A percentile compares a stretch with the other conserved stretches of the same genome.
These are phyloP conservation scores for Lordiphosa fenestrarum DNA, from an alignment of 2,888 invertebrate species.

Conservation along the genomic window DNA sequence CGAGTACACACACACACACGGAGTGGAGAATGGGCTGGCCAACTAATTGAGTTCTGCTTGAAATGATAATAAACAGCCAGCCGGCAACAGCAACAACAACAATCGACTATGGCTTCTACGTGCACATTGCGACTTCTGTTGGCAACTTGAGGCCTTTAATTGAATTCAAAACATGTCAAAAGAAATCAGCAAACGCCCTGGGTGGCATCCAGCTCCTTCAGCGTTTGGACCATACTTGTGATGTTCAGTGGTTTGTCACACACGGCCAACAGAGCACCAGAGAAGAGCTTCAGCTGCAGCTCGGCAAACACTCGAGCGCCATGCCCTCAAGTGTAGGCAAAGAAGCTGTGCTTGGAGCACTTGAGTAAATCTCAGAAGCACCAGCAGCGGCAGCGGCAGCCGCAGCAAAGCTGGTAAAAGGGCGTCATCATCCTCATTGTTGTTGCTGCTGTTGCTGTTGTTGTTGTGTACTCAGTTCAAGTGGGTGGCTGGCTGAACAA, in stretches of 20 bases:
- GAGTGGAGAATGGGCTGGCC: slow-evolving; percentile 13
- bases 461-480: slow-evolving; percentile 26
- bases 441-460: slow-evolving; percentile 27
- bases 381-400: slow-evolving; percentile 18
- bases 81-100: slow-evolving; percentile 10
- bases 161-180: slow-evolving; percentile 73
- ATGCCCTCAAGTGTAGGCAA: slow-evolving; percentile 42
- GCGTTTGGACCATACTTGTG: slow-evolving; percentile 6
- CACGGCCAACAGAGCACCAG: slow-evolving; percentile 22
- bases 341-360: slow-evolving; percentile 62
- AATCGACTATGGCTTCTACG: slow-evolving; percentile 29
- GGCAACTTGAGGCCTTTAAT: slow-evolving; percentile 55
- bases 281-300: slow-evolving; percentile 43
- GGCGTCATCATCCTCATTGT: slow-evolving; percentile 49
- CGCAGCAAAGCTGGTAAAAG: slow-evolving; percentile 59
- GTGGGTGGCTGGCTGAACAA: slow-evolving; percentile 47
- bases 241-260: slow-evolving; percentile 42
- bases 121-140: slow-evolving; percentile 27
- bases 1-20: slow-evolving; percentile 2
- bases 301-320: slow-evolving; percentile 58
- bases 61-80: slow-evolving; percentile 68
- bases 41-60: slow-evolving; percentile 71
- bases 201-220: slow-evolving; percentile 47
- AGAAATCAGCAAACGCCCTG: slow-evolving; percentile 58
- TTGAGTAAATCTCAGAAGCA: slow-evolving; percentile 34